Evolutionary conservation across 2,113 vertebrate species (phyloP).

Genomic region (Acrocephalus arundinaceus): DNA sequence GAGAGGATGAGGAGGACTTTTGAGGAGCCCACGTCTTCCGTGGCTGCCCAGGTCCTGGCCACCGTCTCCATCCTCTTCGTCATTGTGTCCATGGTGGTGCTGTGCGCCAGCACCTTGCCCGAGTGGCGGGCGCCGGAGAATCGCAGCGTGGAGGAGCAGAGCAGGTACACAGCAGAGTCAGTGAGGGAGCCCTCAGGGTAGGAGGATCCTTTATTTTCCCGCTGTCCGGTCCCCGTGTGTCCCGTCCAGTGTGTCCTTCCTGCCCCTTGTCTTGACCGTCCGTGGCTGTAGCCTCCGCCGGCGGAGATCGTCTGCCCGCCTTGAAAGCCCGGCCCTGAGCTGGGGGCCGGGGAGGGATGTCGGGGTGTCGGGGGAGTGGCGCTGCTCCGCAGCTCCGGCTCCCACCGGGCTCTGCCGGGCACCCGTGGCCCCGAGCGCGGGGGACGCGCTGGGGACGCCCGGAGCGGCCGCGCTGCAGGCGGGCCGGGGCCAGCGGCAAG

Average conservation of each 20-base stretch:
- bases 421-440: not conserved
- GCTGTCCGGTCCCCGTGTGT: constrained; percentile 59
- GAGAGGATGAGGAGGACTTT: constrained; percentile 91
- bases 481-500: not conserved
- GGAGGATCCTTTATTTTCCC: constrained; percentile 74
- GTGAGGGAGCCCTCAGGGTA: constrained; percentile 86
- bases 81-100: constrained; percentile 95
- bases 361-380: not conserved
- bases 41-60: constrained; percentile 92
- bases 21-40: constrained; percentile 94
- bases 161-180: constrained; percentile 88
- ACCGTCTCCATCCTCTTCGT: constrained; percentile 95
- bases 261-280: constrained; percentile 22
- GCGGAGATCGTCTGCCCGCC: not conserved
- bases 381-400: not conserved
- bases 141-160: constrained; percentile 91
- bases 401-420: not conserved
- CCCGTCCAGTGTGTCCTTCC: constrained; percentile 64
- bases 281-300: not conserved
- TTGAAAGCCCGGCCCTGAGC: not conserved
- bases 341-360: not conserved
- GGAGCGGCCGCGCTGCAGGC: not conserved
- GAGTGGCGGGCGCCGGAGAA: constrained; percentile 96
- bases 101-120: constrained; percentile 95
- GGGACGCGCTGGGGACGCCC: not conserved